Conservation (phyloP, 2,888 invertebrate genomes). For the Pomacea canaliculata region DNA sequence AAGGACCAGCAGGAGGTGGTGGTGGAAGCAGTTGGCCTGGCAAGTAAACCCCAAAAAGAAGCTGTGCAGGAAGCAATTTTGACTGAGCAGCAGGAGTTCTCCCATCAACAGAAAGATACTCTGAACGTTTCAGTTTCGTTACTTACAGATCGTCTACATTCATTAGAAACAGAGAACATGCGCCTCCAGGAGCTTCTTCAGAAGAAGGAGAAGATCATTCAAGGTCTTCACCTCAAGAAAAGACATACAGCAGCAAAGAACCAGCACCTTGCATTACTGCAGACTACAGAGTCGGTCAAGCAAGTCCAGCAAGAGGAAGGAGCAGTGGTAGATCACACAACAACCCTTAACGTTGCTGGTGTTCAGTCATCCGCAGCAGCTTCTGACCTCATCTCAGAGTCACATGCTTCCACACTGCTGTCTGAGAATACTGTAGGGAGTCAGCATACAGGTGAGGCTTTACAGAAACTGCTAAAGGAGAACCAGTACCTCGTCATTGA, state of each 20-base stretch:
- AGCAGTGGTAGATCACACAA: background rate
- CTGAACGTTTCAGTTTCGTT: background rate
- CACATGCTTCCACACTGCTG: background rate
- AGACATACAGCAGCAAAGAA: slow-evolving; percentile 26
- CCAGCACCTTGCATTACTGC: slow-evolving; percentile 5
- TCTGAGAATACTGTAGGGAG: background rate
- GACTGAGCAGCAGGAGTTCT: slow-evolving; percentile 4
- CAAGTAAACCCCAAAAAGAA: background rate
- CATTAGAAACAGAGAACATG: slow-evolving; percentile 8
- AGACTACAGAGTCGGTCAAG: background rate
- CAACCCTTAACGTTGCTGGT: background rate
- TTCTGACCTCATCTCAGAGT: slow-evolving; percentile 5
- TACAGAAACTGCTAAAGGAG: slow-evolving; percentile 30
- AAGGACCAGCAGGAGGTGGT: background rate
- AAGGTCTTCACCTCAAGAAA: slow-evolving; percentile 31
- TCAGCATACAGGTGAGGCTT: background rate
- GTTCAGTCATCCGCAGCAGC: slow-evolving; percentile 2
- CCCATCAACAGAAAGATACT: slow-evolving; percentile 1
- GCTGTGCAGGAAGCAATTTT: slow-evolving; percentile 2
- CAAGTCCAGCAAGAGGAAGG: slow-evolving; percentile 2
- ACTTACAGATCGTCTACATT: background rate
- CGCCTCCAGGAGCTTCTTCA: slow-evolving; percentile 20
- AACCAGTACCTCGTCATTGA: slow-evolving; percentile 34
- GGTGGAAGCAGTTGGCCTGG: background rate
- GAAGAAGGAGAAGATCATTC: slow-evolving; percentile 37